Evolutionary conservation across 2,113 vertebrate species (phyloP).

Genomic region (Lepus americanus): DNA sequence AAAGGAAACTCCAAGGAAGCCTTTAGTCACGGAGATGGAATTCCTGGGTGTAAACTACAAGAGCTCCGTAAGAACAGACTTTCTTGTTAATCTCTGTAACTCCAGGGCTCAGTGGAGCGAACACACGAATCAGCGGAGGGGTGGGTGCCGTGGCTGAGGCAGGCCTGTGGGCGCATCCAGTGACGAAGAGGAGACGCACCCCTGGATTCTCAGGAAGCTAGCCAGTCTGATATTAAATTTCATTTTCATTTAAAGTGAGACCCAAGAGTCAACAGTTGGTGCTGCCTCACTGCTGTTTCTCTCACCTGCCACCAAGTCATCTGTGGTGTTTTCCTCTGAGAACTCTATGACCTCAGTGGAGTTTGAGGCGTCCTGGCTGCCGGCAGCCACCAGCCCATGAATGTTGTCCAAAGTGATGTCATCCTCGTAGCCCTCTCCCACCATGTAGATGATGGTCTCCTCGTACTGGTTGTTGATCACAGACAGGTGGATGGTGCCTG

Average conservation of each 20-base stretch:
- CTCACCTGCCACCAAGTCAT: constrained; percentile 86
- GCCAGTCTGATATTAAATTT: background rate
- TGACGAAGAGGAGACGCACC: background rate
- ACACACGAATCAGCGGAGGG: background rate
- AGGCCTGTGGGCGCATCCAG: rapidly evolving
- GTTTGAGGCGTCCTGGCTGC: background rate
- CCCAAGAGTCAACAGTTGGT: background rate
- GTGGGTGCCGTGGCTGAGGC: background rate
- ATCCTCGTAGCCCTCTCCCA: constrained; percentile 91
- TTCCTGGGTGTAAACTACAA: background rate
- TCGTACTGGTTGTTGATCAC: constrained; percentile 90
- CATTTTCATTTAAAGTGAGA: background rate
- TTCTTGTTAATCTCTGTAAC: background rate
- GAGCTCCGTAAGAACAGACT: background rate
- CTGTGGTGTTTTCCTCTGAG: constrained; percentile 10
- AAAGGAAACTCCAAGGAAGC: background rate
- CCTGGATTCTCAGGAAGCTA: background rate
- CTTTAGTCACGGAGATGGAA: background rate
- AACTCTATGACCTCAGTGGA: background rate
- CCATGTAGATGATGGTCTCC: constrained; percentile 87
- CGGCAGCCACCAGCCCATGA: constrained; percentile 71
- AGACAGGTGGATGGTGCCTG: constrained; percentile 87
- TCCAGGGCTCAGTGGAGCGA: background rate
- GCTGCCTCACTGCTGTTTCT: background rate
- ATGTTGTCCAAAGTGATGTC: constrained; percentile 92